Conservation (phyloP, 1,140 invertebrate species). For the Phortica variegata region DNA sequence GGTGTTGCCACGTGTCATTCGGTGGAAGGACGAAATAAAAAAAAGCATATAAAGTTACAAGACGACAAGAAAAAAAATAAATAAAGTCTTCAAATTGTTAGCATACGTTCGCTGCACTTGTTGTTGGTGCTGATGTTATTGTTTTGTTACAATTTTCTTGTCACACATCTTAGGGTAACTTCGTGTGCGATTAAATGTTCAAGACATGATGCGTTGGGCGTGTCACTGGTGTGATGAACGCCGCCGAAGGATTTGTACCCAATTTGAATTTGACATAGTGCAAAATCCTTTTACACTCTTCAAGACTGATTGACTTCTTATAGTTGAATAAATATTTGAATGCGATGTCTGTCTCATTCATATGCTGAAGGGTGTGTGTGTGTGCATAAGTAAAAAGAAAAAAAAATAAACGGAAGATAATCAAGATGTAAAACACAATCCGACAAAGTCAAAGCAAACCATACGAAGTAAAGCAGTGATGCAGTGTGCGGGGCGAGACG, state of each 20-base stretch:
- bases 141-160: conserved; percentile 14
- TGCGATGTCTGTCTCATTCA: conserved; percentile 1
- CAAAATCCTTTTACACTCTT: conserved; percentile 51
- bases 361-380: conserved; percentile 5
- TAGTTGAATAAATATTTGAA: conserved; percentile 46
- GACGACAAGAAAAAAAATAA: background rate
- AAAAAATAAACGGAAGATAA: conserved; percentile 48
- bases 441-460: conserved; percentile 9
- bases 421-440: conserved; percentile 52
- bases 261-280: conserved; percentile 48
- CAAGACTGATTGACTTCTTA: conserved; percentile 54
- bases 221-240: conserved; percentile 8
- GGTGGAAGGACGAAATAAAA: conserved; percentile 21
- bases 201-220: conserved; percentile 7
- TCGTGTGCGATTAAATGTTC: conserved; percentile 32
- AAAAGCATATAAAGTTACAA: conserved; percentile 22
- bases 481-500: no score
- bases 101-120: conserved; percentile 11
- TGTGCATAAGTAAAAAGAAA: conserved; percentile 11
- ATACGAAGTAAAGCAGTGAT: no score
- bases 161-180: conserved; percentile 40
- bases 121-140: conserved; percentile 51
- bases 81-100: background rate
- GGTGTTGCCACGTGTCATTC: conserved; percentile 13
- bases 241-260: conserved; percentile 14